Evolutionary conservation across 2,888 invertebrate genomes (phyloP).

Genomic region (Elegia similella): DNA sequence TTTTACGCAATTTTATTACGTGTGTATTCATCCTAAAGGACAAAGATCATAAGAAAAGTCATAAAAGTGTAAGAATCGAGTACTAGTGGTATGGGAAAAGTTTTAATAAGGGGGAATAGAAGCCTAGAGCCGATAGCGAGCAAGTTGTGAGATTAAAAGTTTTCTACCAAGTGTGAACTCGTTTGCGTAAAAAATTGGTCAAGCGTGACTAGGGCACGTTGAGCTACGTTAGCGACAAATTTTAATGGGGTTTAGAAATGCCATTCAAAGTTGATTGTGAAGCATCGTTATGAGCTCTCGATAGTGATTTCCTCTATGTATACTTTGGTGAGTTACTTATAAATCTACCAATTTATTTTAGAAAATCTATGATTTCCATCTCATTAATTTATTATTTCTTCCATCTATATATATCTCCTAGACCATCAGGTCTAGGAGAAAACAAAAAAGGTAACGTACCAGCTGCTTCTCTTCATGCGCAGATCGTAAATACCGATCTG

Average conservation of each 20-base stretch:
- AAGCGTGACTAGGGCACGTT: slow-evolving; percentile 15
- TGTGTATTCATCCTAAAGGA: background rate
- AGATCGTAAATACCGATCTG: too few relatives aligned
- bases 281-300: background rate
- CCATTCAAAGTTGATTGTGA: background rate
- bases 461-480: too few relatives aligned
- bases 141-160: slow-evolving; percentile 71
- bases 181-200: slow-evolving; percentile 37
- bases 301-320: background rate
- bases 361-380: too few relatives aligned
- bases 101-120: slow-evolving; percentile 70
- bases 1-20: background rate
- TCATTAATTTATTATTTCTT: too few relatives aligned
- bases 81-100: slow-evolving; percentile 69
- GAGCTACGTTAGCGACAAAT: background rate
- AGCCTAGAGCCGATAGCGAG: slow-evolving; percentile 58
- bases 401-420: too few relatives aligned
- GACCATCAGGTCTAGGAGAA: too few relatives aligned
- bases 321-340: too few relatives aligned
- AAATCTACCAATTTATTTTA: too few relatives aligned
- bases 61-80: slow-evolving; percentile 61
- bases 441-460: too few relatives aligned
- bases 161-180: slow-evolving; percentile 54
- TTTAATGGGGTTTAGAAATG: slow-evolving; percentile 6
- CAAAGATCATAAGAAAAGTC: slow-evolving; percentile 45